Percentiles rank a stretch among this genome's conserved stretches.
Evolutionary conservation across 2,797 vertebrate species (phyloP).

Genomic region (Notolepis coatsorum): DNA sequence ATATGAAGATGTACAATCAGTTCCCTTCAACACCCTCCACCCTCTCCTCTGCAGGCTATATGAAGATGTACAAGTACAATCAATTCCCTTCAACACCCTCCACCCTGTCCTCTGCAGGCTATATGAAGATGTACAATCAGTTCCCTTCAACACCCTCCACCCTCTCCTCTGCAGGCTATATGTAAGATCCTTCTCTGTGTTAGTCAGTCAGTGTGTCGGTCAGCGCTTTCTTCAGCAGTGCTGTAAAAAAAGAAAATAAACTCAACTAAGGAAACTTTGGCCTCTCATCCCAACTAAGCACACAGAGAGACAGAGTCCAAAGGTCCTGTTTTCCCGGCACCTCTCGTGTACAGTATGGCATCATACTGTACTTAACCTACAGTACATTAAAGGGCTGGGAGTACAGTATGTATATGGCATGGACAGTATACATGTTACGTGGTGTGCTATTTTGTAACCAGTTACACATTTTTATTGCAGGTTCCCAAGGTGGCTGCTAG

Average conservation of each 20-base stretch:
- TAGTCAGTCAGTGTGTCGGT: slow-evolving; percentile 45
- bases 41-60: no score
- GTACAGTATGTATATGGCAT: neutral
- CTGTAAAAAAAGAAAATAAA: slow-evolving; percentile 42
- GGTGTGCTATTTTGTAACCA: slow-evolving; percentile 10
- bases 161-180: neutral
- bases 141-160: neutral
- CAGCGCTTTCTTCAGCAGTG: slow-evolving; percentile 43
- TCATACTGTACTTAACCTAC: slow-evolving; percentile 62
- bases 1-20: no score
- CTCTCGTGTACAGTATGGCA: slow-evolving; percentile 64
- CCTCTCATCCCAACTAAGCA: slow-evolving; percentile 71
- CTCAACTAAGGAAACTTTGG: slow-evolving; percentile 65
- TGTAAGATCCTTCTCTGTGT: slow-evolving; percentile 30
- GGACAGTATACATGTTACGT: slow-evolving; percentile 6
- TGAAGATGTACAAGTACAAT: no score
- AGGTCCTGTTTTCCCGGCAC: slow-evolving; percentile 73
- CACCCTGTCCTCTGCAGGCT: no score
- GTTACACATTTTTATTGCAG: neutral
- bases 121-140: no score
- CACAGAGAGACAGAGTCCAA: slow-evolving; percentile 62
- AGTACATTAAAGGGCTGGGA: slow-evolving; percentile 16
- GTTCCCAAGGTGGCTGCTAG: neutral
- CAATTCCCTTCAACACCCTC: no score
- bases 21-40: no score